Evolutionary conservation across 2,113 vertebrate species (phyloP).

Genomic region (Siphamia tubifer): DNA sequence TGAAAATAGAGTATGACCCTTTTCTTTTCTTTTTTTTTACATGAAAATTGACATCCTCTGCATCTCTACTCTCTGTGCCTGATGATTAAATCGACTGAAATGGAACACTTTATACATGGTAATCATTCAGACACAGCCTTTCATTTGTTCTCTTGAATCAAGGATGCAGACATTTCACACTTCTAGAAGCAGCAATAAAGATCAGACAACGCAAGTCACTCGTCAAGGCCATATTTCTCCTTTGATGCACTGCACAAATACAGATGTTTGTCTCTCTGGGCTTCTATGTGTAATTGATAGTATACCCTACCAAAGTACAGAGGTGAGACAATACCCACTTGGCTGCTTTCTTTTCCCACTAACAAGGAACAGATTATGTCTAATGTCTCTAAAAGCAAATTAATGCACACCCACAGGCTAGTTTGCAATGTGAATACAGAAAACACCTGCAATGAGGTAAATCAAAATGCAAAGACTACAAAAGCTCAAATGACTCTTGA

Average conservation of each 20-base stretch:
- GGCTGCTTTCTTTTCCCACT: not conserved
- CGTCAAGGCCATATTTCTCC: not conserved
- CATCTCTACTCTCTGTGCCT: not conserved
- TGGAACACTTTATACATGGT: not conserved
- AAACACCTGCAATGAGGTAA: not conserved
- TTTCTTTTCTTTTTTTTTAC: not conserved
- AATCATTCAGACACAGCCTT: not conserved
- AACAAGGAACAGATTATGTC: not conserved
- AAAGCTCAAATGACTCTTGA: slow-evolving; percentile 35
- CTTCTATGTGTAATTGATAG: not conserved
- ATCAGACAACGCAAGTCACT: not conserved
- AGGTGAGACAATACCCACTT: not conserved
- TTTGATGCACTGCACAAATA: not conserved
- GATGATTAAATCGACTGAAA: not conserved
- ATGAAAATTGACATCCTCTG: not conserved
- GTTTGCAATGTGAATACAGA: not conserved
- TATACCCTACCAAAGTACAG: not conserved
- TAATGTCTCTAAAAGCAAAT: slow-evolving; percentile 4
- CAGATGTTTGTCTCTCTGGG: not conserved
- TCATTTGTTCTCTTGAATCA: not conserved
- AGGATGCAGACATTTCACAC: not conserved
- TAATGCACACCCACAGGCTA: not conserved
- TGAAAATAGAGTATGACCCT: not conserved
- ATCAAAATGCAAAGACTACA: slow-evolving; percentile 7
- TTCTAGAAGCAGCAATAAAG: not conserved